phyloP scores from a whole-genome alignment of 2,113 vertebrate species.

The Odocoileus hemionus region DNA sequence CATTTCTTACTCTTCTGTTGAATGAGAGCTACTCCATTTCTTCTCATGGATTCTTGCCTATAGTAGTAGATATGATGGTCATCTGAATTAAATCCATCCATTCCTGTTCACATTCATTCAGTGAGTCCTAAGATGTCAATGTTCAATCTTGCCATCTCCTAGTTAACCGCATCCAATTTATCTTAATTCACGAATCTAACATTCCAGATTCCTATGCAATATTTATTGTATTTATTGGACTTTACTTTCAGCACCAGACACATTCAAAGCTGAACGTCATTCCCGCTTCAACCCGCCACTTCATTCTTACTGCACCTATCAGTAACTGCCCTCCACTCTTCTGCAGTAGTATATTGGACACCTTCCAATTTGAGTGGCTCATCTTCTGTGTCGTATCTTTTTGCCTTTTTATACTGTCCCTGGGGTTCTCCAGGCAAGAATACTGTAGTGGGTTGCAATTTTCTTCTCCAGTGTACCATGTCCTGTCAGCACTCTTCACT shows the following conservation, averaged over 20 bases:
- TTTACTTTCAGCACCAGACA: background rate
- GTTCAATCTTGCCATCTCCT: background rate
- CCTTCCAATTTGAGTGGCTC: background rate
- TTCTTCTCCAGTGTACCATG: background rate
- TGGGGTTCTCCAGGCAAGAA: background rate
- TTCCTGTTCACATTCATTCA: background rate
- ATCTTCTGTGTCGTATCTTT: background rate
- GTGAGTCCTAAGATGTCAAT: background rate
- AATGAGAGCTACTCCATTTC: background rate
- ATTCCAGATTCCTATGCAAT: background rate
- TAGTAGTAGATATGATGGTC: background rate
- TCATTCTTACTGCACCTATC: background rate
- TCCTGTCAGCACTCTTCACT: background rate
- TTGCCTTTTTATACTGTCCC: background rate
- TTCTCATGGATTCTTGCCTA: background rate
- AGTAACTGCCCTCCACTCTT: background rate
- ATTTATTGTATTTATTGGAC: background rate
- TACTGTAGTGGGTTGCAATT: background rate
- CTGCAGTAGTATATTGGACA: background rate
- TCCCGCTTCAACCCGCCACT: fast-evolving
- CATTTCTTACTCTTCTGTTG: background rate
- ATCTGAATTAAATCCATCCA: background rate
- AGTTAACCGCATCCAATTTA: background rate
- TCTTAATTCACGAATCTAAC: background rate
- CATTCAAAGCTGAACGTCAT: background rate